These are phyloP conservation scores for Liodrosophila aerea DNA, from an alignment of 2,888 invertebrate species.

Conservation along the genomic window DNA sequence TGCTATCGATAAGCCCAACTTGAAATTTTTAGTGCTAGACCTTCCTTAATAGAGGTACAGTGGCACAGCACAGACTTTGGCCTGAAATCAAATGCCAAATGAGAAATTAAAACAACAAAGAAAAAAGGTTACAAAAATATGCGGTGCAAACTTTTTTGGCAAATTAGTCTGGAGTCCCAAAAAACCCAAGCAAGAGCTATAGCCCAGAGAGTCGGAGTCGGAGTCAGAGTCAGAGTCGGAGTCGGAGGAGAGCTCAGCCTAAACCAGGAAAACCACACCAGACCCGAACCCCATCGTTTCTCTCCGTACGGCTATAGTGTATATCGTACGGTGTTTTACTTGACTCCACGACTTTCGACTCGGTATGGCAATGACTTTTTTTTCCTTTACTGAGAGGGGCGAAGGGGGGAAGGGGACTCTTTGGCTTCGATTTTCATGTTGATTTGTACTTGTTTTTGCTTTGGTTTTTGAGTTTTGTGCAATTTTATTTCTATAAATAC, in stretches of 20 bases:
- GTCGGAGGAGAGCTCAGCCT: conserved; percentile 10
- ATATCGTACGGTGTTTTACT: conserved; percentile 18
- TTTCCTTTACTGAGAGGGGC: too few species aligned
- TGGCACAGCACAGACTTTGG: conserved; percentile 32
- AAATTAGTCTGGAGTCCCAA: conserved; percentile 76
- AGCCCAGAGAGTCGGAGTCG: conserved; percentile 11
- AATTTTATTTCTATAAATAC: conserved; percentile 79
- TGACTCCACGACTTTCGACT: conserved; percentile 42
- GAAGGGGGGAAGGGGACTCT: conserved; percentile 18
- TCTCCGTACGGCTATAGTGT: not conserved
- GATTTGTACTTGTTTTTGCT: conserved; percentile 57
- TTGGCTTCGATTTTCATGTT: conserved; percentile 66
- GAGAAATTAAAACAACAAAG: conserved; percentile 73
- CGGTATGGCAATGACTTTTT: conserved; percentile 64
- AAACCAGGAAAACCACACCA: not conserved
- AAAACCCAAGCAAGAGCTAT: conserved; percentile 6
- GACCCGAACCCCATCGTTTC: not conserved
- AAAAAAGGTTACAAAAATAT: conserved; percentile 77
- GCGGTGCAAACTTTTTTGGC: conserved; percentile 79
- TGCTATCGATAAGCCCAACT: conserved; percentile 77
- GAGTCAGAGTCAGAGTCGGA: conserved; percentile 12
- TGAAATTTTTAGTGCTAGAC: conserved; percentile 72
- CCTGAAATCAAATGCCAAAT: conserved; percentile 71
- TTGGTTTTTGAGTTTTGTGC: conserved; percentile 63
- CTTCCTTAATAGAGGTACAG: conserved; percentile 39